Conservation (phyloP, 2,797 vertebrate species). For the Ispidina picta region DNA sequence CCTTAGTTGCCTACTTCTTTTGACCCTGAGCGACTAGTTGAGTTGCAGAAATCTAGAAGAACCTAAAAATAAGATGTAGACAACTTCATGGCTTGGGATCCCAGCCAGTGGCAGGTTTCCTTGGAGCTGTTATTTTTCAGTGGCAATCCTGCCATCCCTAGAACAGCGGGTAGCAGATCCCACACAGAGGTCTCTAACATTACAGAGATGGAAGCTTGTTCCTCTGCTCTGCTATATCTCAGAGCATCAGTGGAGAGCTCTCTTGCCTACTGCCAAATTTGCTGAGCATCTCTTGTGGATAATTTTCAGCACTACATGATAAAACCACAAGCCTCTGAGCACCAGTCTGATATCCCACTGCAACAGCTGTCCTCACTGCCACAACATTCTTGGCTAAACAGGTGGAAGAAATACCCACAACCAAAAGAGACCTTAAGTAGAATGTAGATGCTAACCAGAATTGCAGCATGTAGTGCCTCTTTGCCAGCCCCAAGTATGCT, state of each 20-base stretch:
- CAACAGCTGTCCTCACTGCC: background rate
- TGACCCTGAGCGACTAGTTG: background rate
- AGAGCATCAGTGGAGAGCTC: background rate
- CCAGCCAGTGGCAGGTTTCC: background rate
- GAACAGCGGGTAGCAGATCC: background rate
- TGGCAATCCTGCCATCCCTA: background rate
- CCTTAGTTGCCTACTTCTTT: background rate
- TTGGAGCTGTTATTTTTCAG: background rate
- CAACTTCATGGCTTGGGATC: background rate
- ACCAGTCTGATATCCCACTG: background rate
- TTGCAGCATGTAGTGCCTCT: background rate
- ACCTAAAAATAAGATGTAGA: background rate
- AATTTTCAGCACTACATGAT: background rate
- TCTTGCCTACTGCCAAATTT: background rate
- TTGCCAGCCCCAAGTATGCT: background rate
- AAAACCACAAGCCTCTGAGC: background rate
- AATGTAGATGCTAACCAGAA: background rate
- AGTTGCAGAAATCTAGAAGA: background rate
- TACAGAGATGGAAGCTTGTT: background rate
- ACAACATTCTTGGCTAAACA: background rate
- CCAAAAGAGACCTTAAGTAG: background rate
- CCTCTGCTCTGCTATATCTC: background rate
- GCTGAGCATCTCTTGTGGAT: background rate
- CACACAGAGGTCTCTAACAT: background rate
- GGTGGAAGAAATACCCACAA: background rate